phyloP scores from a whole-genome alignment of 37 sponge, comb jelly and placozoan genomes.

The Agelas oroides region DNA sequence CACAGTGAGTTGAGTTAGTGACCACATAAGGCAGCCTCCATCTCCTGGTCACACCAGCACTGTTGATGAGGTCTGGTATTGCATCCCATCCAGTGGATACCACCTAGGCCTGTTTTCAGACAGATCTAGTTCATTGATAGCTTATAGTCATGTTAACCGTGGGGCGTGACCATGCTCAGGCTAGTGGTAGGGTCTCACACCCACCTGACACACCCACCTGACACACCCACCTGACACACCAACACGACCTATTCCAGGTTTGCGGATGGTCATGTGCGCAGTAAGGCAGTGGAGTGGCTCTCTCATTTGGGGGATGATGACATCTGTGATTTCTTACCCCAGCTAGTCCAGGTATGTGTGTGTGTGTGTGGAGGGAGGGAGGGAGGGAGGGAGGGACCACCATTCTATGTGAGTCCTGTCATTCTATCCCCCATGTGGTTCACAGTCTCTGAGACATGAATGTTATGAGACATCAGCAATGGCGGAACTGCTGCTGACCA shows the following conservation, averaged over 20 bases:
- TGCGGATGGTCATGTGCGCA: constrained; percentile 53
- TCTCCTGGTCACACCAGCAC: too few species aligned
- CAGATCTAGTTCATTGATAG: too few species aligned
- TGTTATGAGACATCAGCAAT: constrained; percentile 48
- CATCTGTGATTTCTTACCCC: constrained; percentile 71
- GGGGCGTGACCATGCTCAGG: too few species aligned
- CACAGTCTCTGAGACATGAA: constrained; percentile 52
- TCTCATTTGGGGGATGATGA: constrained; percentile 55
- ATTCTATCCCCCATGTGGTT: not conserved
- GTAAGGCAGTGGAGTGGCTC: constrained; percentile 62
- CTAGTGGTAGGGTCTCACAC: too few species aligned
- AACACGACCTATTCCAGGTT: constrained; percentile 13
- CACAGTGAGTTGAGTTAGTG: constrained; percentile 59
- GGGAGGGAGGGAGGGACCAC: not conserved
- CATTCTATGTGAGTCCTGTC: not conserved
- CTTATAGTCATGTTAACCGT: too few species aligned
- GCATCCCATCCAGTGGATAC: too few species aligned
- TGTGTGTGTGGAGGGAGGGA: not conserved
- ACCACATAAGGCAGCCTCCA: too few species aligned
- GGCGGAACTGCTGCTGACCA: constrained; percentile 48
- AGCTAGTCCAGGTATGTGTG: constrained; percentile 66
- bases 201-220: too few species aligned
- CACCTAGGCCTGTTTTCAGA: too few species aligned
- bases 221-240: too few species aligned
- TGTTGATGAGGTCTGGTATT: too few species aligned